A percentile compares a stretch with the other conserved stretches of the same genome.
These are phyloP conservation scores for Philypnodon macrostomus DNA, from an alignment of 2,797 vertebrate genomes.

Conservation along the genomic window DNA sequence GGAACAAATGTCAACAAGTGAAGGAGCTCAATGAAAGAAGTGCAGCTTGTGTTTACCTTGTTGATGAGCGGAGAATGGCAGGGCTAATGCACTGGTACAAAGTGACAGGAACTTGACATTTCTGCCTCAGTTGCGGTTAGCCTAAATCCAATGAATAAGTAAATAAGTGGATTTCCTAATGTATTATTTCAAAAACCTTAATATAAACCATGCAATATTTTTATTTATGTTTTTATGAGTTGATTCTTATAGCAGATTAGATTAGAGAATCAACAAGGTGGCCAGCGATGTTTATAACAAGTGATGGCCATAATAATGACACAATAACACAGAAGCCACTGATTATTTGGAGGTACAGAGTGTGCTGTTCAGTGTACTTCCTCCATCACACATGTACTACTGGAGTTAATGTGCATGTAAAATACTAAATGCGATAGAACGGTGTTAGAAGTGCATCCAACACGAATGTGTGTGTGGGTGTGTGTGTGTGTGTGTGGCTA, in stretches of 20 bases:
- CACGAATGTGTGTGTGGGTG: constrained; percentile 6
- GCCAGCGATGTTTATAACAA: not conserved
- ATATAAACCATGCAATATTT: no score
- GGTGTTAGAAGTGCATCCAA: constrained; percentile 3
- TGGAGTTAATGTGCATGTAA: constrained; percentile 12
- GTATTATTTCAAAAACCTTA: no score
- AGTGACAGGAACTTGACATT: no score
- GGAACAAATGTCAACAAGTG: not conserved
- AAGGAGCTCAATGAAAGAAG: not conserved
- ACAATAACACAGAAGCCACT: constrained; percentile 1
- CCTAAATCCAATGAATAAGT: no score
- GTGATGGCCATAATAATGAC: not conserved
- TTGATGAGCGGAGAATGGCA: not conserved
- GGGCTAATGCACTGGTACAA: not conserved
- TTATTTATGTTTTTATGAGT: no score
- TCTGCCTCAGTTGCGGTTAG: no score
- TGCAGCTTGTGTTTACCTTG: not conserved
- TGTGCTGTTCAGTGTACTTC: constrained; percentile 14
- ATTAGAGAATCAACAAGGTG: constrained; percentile 2
- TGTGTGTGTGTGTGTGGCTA: constrained; percentile 19
- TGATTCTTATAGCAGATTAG: not conserved
- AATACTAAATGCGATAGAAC: constrained; percentile 33
- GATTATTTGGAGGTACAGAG: constrained; percentile 13
- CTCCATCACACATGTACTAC: constrained; percentile 24
- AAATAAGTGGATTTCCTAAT: no score